Evolutionary conservation across 2,888 invertebrate species (phyloP), one percentile per base, ranked within the genome.

Genomic region (Linyphia triangularis): DNA sequence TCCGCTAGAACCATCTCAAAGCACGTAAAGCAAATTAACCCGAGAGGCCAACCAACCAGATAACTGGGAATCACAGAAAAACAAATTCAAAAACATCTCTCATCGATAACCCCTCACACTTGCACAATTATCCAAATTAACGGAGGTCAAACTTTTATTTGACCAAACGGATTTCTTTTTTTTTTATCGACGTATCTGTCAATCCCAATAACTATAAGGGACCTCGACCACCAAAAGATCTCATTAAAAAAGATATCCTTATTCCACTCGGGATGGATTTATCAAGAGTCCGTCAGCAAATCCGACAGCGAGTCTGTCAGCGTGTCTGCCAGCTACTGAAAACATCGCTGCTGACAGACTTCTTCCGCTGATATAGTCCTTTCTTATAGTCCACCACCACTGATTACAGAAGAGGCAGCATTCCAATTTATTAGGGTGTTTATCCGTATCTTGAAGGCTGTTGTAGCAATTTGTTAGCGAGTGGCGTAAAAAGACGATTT

Each of bases 391-490:
- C 30, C 9, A 4, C 33, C 33, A 33, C 33, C 33, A 6, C 33
- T 22, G 10, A 1, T 16, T 57, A 22, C 59, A 19, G 59, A 19
- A n/a, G 59, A 24, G 19, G 59, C n/a, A 22, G n/a, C 51, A 51
- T 51, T 51, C 51, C 33, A 33, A 33, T 33, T 33, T 33, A 33
- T 4, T 9, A 4, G 16, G 65, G 28, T 7, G 30, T 28, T 65
- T 65, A 59, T 59, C 75, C 59, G 5, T 26, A 37, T 77, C 63
- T 77, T 77, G 67, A 67, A 78, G 51, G 67, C 51, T 78, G 63
- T 77, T 65, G 28, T 59, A 59, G 43, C 78, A 78, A 78, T 67
- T 78, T 78, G 78, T 78, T 78, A 67, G 65, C 78, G 67, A 67
- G 67, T 78, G n/a, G 65, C 43, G 78, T 67, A 78, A 78, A 16